Percentiles rank a stretch among this genome's conserved stretches.
phyloP scores from a whole-genome alignment of 2,113 vertebrate species.

The Seriola dumerili region DNA sequence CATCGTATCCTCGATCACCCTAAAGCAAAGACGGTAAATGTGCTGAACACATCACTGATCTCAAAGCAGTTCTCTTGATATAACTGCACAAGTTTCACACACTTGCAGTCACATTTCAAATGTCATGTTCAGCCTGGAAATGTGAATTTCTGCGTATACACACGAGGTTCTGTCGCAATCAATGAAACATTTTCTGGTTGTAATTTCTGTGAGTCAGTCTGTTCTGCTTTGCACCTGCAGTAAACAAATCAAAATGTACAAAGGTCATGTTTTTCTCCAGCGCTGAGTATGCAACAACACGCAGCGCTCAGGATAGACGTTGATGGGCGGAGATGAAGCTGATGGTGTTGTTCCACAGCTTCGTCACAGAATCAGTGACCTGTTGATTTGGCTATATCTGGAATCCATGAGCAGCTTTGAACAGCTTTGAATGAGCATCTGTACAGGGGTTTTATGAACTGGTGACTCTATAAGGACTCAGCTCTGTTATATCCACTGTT shows the following conservation, averaged over 20 bases:
- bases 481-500: too few species aligned
- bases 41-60: background rate
- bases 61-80: background rate
- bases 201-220: background rate
- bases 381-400: too few species aligned
- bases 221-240: background rate
- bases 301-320: too few species aligned
- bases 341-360: too few species aligned
- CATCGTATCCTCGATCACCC: constrained; percentile 90
- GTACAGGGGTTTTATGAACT: too few species aligned
- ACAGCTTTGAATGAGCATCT: too few species aligned
- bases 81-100: background rate
- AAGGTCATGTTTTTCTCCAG: background rate
- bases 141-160: background rate
- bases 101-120: background rate
- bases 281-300: background rate
- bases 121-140: background rate
- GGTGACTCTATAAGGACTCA: too few species aligned
- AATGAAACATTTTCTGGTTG: background rate
- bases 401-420: too few species aligned
- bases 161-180: background rate
- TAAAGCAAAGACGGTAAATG: constrained; percentile 64
- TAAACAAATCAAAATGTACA: background rate
- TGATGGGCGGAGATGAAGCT: too few species aligned
- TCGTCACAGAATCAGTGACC: too few species aligned